phyloP scores from a whole-genome alignment of 2,888 invertebrate genomes.

The Drosophila recens region DNA sequence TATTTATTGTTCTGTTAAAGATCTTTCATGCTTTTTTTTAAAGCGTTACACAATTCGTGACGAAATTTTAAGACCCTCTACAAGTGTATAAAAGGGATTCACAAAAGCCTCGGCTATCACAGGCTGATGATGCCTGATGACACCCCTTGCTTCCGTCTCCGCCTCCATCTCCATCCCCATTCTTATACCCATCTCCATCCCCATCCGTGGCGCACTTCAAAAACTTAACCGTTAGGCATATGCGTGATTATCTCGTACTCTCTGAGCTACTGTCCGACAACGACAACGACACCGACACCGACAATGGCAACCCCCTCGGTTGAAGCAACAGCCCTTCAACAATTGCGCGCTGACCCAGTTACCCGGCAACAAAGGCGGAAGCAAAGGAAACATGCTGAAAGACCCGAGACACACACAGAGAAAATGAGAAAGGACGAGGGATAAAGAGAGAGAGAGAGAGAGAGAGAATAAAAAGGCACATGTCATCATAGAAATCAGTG shows the following conservation, averaged over 20 bases:
- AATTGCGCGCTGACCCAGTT: constrained; percentile 80
- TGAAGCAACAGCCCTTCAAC: constrained; percentile 64
- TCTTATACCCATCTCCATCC: constrained; percentile 29
- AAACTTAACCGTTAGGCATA: constrained; percentile 80
- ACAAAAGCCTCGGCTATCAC: constrained; percentile 5
- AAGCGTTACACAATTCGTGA: background rate
- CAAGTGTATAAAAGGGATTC: constrained; percentile 21
- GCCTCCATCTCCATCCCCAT: constrained; percentile 28
- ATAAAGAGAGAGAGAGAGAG: background rate
- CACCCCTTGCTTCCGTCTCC: constrained; percentile 50
- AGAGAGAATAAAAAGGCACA: constrained; percentile 71
- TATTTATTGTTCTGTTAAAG: too few species aligned
- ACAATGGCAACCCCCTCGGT: constrained; percentile 34
- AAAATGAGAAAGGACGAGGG: constrained; percentile 11
- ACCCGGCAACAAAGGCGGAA: constrained; percentile 80
- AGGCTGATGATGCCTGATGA: constrained; percentile 66
- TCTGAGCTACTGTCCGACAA: constrained; percentile 51
- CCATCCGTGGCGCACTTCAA: constrained; percentile 63
- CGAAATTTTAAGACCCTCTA: background rate
- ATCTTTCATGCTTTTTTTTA: too few species aligned
- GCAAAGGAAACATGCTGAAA: constrained; percentile 77
- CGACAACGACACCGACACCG: constrained; percentile 34
- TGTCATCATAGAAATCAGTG: constrained; percentile 80
- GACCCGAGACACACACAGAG: constrained; percentile 49
- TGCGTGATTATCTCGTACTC: constrained; percentile 75